A percentile compares a stretch with the other conserved stretches of the same genome.
Conservation (phyloP, 2,888 invertebrate species). For the Calliopum simillimum region DNA sequence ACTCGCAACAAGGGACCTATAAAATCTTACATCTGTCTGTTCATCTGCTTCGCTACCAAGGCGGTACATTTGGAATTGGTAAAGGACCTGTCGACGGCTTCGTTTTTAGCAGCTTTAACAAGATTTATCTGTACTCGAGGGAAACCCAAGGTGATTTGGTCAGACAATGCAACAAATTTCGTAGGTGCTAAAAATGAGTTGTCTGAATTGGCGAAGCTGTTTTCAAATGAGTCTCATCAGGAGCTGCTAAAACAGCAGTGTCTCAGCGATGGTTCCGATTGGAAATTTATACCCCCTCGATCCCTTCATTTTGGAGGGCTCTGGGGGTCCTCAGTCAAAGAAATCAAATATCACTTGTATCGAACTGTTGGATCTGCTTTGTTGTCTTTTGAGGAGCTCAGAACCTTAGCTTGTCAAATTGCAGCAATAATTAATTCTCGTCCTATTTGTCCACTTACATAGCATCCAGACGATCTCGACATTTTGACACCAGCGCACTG, state of each 20-base stretch:
- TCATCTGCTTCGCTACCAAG: conserved; percentile 37
- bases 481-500: conserved; percentile 31
- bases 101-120: conserved; percentile 26
- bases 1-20: conserved; percentile 29
- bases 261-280: conserved; percentile 32
- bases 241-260: conserved; percentile 29
- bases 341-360: conserved; percentile 33
- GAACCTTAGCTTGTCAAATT: conserved; percentile 41
- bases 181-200: conserved; percentile 38
- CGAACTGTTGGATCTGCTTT: conserved; percentile 26
- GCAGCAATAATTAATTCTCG: conserved; percentile 44
- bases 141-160: conserved; percentile 40
- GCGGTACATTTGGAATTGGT: conserved; percentile 33
- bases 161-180: conserved; percentile 41
- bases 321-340: conserved; percentile 35
- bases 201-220: neutral
- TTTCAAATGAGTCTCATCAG: neutral
- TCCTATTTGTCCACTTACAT: conserved; percentile 44
- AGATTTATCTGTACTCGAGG: conserved; percentile 27
- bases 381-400: conserved; percentile 41
- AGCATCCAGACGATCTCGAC: conserved; percentile 43
- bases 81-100: conserved; percentile 30
- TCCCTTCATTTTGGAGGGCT: conserved; percentile 37
- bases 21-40: conserved; percentile 33
- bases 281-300: conserved; percentile 38